Conservation (phyloP, 2,888 invertebrate species). For the Spodoptera exigua region DNA sequence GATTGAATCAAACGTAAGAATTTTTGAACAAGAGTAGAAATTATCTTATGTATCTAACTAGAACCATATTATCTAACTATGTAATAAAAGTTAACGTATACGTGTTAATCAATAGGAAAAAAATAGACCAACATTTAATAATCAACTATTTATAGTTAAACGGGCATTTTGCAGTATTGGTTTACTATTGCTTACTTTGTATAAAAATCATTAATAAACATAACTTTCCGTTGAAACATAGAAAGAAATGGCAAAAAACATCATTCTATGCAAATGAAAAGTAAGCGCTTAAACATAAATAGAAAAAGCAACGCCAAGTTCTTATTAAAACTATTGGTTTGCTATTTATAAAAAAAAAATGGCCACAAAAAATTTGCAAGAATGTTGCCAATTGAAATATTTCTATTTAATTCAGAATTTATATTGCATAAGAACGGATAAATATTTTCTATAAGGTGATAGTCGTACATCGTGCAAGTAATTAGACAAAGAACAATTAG, state of each 20-base stretch:
- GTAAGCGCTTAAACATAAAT: background rate
- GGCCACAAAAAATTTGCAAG: constrained; percentile 15
- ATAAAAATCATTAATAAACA: constrained; percentile 11
- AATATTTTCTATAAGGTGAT: constrained; percentile 25
- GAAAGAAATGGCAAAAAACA: constrained; percentile 6
- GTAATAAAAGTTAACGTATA: no score
- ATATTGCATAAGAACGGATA: constrained; percentile 3
- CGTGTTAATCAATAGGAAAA: no score
- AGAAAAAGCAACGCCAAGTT: constrained; percentile 21
- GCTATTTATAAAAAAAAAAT: constrained; percentile 20
- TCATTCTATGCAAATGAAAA: constrained; percentile 25
- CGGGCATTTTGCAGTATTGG: no score
- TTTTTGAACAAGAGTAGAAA: no score
- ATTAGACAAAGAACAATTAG: constrained; percentile 31
- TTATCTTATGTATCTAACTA: no score
- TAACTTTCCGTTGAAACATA: constrained; percentile 11
- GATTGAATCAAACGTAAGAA: background rate
- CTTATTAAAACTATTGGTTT: constrained; percentile 23
- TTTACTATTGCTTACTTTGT: background rate
- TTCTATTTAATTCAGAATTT: constrained; percentile 33
- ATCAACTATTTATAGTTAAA: no score
- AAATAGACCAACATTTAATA: no score
- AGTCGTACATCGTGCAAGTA: constrained; percentile 31
- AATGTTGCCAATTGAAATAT: constrained; percentile 30
- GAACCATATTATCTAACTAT: no score